Base-by-base conservation (phyloP, 2,888 invertebrate species). In the Nasonia oneida region DNA sequence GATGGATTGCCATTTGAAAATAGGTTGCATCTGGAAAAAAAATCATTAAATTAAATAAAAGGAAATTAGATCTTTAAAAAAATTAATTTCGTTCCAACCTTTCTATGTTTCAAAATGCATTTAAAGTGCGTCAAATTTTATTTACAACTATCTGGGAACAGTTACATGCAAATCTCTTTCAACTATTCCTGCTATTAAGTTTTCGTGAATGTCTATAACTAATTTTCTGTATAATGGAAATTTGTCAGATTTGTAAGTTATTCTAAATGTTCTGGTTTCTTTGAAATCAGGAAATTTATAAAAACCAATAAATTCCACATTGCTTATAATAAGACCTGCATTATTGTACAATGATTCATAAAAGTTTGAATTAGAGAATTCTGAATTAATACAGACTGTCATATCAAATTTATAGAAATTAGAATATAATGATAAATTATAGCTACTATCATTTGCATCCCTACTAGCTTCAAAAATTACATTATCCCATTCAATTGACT, bases 211-310 rank as follows among this genome's bases (percentile, higher is more conserved):
- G 73, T 92, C 87, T 39, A 94, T 90, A 39, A 92, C 91, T 89
- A 92, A 89, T 81, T 90, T 89, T 85, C 92, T 91, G 85, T 91
- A 88, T 75, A 94, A 88, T 39, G 94, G 93, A 39, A 91, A 83
- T n/a, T 87, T 87, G 81, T 89, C 89, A n/a, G 93, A 93, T 85
- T 89, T 90, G 86, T 94, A 94, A 53, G 86, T 91, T 84, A 94
- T 91, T 87, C 92, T 91, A 86, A 91, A 93, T 77, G 94, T 94
- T 80, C 89, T 90, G 37, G 89, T 89, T 86, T 89, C 89, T 61
- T 89, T 88, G 8, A 86, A 89, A 50, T 89, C 86, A 18, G 91
- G 87, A 87, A 91, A 92, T 76, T 86, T 23, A 85, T 93, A 94
- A 23, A 81, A 88, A 81, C 90, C 88, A 15, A 94, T 76, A 23